These are phyloP conservation scores for Triplophysa bombifrons DNA, from an alignment of 2,797 vertebrate genomes.

Conservation along the genomic window DNA sequence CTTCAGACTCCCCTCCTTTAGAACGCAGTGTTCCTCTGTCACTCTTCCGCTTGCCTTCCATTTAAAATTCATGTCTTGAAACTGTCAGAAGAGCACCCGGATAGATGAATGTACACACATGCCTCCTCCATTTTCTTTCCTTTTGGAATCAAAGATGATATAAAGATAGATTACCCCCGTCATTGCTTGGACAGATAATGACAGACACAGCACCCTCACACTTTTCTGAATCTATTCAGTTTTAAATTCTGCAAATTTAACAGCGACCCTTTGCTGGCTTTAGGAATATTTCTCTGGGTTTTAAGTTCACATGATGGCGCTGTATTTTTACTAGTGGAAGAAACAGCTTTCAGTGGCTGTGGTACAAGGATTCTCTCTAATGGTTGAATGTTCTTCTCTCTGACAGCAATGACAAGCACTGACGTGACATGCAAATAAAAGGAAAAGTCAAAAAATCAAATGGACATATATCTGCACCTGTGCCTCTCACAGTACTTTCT, in stretches of 20 bases:
- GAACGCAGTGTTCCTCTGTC: conserved; percentile 24
- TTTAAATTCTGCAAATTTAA: background rate
- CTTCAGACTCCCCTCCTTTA: conserved; percentile 1
- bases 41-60: conserved; percentile 25
- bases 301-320: conserved; percentile 5
- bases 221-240: background rate
- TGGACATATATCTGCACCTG: background rate
- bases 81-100: conserved; percentile 24
- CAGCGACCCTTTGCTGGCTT: background rate
- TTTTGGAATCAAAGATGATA: conserved; percentile 25
- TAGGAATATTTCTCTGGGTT: conserved; percentile 18
- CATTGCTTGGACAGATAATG: conserved; percentile 22
- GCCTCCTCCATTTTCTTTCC: background rate
- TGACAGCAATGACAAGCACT: background rate
- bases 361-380: conserved; percentile 34
- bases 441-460: background rate
- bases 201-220: conserved; percentile 34
- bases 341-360: conserved; percentile 11
- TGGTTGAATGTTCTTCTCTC: background rate
- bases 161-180: conserved; percentile 26
- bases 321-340: conserved; percentile 6
- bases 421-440: background rate
- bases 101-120: conserved; percentile 23
- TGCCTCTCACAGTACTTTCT: background rate
- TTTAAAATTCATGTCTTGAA: conserved; percentile 40